Percentiles rank a stretch among this genome's conserved stretches.
Evolutionary conservation across 2,797 vertebrate genomes (phyloP).

Genomic region (Hapalemur alaotrensis): DNA sequence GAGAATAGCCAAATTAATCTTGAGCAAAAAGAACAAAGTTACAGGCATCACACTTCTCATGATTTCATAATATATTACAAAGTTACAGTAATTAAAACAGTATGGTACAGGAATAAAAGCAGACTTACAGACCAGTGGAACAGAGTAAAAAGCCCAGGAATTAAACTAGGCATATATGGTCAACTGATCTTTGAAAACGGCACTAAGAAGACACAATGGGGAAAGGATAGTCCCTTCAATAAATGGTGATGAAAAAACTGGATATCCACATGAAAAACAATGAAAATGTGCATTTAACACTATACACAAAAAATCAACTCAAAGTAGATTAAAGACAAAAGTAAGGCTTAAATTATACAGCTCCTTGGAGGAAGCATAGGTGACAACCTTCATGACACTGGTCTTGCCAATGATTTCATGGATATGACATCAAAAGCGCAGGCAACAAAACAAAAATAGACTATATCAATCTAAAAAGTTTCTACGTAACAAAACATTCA

Average conservation of each 20-base stretch:
- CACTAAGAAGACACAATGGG: too few relatives aligned
- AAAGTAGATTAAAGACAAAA: background rate
- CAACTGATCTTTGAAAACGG: too few relatives aligned
- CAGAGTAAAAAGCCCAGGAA: too few relatives aligned
- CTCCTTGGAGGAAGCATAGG: background rate
- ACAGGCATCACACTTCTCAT: too few relatives aligned
- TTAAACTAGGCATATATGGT: too few relatives aligned
- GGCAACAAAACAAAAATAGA: background rate
- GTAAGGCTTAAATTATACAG: background rate
- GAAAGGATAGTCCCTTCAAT: too few relatives aligned
- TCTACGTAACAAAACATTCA: background rate
- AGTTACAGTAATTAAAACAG: too few relatives aligned
- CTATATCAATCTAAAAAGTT: background rate
- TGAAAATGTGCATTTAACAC: background rate
- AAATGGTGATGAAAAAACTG: background rate
- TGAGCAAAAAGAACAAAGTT: too few relatives aligned
- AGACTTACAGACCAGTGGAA: too few relatives aligned
- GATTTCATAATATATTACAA: too few relatives aligned
- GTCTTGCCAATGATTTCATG: background rate
- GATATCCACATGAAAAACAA: background rate
- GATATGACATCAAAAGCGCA: background rate
- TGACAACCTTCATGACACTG: background rate
- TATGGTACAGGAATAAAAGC: too few relatives aligned
- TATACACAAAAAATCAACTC: background rate
- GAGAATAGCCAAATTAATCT: too few relatives aligned